phyloP scores from a whole-genome alignment of 92 coral and sea anemone species.

The Galaxea fascicularis region DNA sequence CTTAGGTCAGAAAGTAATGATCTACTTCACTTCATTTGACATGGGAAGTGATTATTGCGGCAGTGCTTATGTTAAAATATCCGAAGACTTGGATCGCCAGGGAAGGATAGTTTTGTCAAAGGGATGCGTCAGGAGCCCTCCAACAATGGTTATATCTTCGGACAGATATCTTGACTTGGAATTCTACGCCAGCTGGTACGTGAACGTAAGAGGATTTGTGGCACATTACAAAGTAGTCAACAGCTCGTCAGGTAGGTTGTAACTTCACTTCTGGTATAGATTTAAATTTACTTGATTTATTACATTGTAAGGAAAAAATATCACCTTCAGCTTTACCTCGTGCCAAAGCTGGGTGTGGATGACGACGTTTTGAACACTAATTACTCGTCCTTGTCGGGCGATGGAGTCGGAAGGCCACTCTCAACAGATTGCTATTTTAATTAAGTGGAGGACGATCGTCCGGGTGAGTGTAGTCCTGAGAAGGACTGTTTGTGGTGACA shows the following conservation, averaged over 20 bases:
- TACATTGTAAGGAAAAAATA: no score
- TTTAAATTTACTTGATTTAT: no score
- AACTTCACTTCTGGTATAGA: no score
- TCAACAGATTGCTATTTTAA: no score
- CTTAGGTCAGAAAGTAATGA: neutral
- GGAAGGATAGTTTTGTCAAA: neutral
- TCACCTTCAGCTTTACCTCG: no score
- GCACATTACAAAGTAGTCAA: neutral
- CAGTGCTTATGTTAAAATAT: neutral
- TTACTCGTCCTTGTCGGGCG: no score
- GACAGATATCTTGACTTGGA: neutral
- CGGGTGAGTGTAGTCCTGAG: no score
- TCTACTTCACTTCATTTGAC: constrained; percentile 28
- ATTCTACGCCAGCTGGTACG: neutral
- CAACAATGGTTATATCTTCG: neutral
- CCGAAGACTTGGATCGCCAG: neutral
- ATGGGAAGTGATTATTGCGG: neutral
- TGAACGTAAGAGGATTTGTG: neutral
- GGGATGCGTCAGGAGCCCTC: neutral
- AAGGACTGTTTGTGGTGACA: no score
- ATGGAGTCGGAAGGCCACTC: no score
- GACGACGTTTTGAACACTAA: no score
- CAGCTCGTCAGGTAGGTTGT: neutral
- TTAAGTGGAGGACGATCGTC: no score
- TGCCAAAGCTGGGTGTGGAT: no score